phyloP scores from a whole-genome alignment of 2,113 vertebrate genomes.

The Melanostigma gelatinosum region DNA sequence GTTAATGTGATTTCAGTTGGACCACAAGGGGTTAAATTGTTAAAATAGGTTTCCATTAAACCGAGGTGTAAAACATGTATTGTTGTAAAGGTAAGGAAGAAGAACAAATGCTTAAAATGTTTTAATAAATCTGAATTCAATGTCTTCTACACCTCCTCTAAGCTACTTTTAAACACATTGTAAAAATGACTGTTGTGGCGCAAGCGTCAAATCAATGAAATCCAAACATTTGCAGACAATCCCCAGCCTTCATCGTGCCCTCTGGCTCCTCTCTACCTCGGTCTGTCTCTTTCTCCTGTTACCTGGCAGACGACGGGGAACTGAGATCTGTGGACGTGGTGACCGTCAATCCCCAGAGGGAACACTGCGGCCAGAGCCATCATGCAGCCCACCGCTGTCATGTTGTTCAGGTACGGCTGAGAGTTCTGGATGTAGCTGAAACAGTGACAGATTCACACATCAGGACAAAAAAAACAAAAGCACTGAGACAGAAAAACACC shows the following conservation, averaged over 20 bases:
- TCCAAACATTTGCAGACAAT: conserved; percentile 17
- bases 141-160: background rate
- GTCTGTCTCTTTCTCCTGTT: conserved; percentile 11
- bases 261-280: background rate
- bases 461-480: background rate
- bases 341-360: conserved; percentile 92
- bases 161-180: background rate
- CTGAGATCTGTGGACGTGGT: conserved; percentile 87
- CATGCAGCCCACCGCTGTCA: conserved; percentile 95
- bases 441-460: conserved; percentile 14
- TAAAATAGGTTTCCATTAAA: background rate
- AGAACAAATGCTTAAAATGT: background rate
- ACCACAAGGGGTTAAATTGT: background rate
- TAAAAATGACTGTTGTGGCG: background rate
- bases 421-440: conserved; percentile 97
- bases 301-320: conserved; percentile 97
- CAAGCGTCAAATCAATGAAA: background rate
- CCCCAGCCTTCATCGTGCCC: background rate
- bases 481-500: background rate
- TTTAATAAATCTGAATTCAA: background rate
- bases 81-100: background rate
- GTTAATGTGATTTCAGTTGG: background rate
- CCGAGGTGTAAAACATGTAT: background rate
- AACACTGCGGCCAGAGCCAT: conserved; percentile 93
- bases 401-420: conserved; percentile 95